Evolutionary conservation across 1,140 invertebrate genomes (phyloP), one percentile per base, ranked within the genome.

Genomic region (Drosophila parabipectinata): DNA sequence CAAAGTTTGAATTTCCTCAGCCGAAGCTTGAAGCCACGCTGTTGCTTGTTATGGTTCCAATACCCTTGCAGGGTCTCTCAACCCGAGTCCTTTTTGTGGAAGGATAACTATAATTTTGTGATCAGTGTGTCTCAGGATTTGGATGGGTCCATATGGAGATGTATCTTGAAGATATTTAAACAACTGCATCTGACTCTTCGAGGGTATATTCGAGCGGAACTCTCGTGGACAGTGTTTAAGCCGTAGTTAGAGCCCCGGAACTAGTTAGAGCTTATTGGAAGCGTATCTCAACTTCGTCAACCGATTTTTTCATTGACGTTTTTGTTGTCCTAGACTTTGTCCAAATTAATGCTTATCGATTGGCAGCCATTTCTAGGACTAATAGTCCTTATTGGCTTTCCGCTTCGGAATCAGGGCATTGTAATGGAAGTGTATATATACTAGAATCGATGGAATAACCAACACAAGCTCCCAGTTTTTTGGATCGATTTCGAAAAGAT

Each of bases 271-370:
- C 26, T 21, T 21, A 21, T 21, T 21, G 21, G 21, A 37, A 37
- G 34, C 12, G 34, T 37, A 12, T 37, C 10, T 37, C 34, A 10
- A 3, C 34, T 37, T 12, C 4, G 10, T 4, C 18, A 18, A 18
- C 15, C 26, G 26, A 28, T 41, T 51, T 52, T 54, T 14, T n/a
- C 26, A 41, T 53, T 61, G 15, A 12, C 53, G 37, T 51, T 45
- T 44, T 9, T 39, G 24, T 59, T 55, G 54, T 69, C 53, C 54
- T 59, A 45, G 39, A 50, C 30, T 62, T 44, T 30, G 8, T 39
- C 12, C 9, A 18, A 61, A 73, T 79, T 83, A 84, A 77, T 67
- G 84, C 76, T 53, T 83, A 83, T 83, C 59, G 80, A 83, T 83
- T 84, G 58, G 34, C 57, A 54, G 55, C 76, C 32, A 34, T 15